Evolutionary conservation across 2,797 vertebrate genomes (phyloP), one percentile per base, ranked within the genome.

Genomic region (Phoxinus dragarum): DNA sequence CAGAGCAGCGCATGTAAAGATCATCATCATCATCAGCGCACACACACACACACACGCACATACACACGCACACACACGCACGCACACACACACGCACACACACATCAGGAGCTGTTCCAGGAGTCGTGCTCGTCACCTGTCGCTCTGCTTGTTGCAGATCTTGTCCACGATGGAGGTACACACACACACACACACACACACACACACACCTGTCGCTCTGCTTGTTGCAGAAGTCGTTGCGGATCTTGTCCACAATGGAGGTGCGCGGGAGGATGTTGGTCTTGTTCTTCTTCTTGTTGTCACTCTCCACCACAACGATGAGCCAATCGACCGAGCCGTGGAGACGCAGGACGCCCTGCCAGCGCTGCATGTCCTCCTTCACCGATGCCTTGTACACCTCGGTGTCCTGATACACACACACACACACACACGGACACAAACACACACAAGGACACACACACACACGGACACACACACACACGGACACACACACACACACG

Each of bases 161-260:
- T 27, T 27, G 27, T 27, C 27, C 27, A 27, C 27, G 27, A 27
- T 27, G 27, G 27, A 27, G 27, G 27, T 27, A 27, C 27, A 27
- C 27, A 27, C 27, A 27, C 27, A 27, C 27, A 27, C 27, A 27
- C 27, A 27, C 27, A 27, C 27, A 27, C 27, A 27, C 27, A 27
- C 27, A 27, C 27, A 27, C 27, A 27, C 27, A 27, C 98, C 98
- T 97, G 96, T 99, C 98, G 44, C 97, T 99, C 93, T 99, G 98
- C 88, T 99, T 99, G 94, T 99, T 99, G 92, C 98, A 99, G 92
- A 99, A 99, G 89, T 99, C 98, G 34, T 97, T 99, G 88, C 98
- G 96, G 95, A 99, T 99, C 94, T 99, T 99, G 95, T 99, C 98
- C 88, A 99, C 96, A 80, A 99, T 98, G 79, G 98, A 99, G 1